Evolutionary conservation across 2,888 invertebrate genomes (phyloP), one percentile per base, ranked within the genome.

Genomic region (Zygothrica quintamaculata): DNA sequence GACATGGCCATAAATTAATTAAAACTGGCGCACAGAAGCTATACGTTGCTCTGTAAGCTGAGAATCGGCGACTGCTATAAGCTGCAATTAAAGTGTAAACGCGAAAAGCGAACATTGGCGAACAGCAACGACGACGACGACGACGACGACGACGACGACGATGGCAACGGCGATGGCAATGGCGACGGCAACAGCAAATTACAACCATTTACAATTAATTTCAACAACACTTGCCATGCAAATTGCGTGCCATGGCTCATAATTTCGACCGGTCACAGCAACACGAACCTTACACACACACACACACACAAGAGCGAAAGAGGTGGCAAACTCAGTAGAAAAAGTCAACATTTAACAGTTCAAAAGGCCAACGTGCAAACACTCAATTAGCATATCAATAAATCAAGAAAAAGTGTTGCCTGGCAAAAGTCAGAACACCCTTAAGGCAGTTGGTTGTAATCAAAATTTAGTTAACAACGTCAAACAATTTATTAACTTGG

Each of bases 311-410:
- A 5, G 5, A 22, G 18, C 18, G 5, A 5, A 22, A 5, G 18
- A 22, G 18, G 16, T 2, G n/a, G 16, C 36, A 31, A 36, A 50
- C 18, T 15, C 31, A 37, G 42, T 42, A 43, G 37, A n/a, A n/a
- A n/a, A 58, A 62, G 60, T 64, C 65, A 74, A 55, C 29, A 53
- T 42, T 22, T 36, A 65, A 67, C 53, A 65, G 68, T 71, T 62
- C 70, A 74, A 73, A 67, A 65, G 69, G 48, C 40, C 79, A 75
- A 84, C 84, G 82, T 82, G 74, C 82, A 80, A 81, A 81, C 78
- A 77, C 79, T 78, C 84, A 84, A 85, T 84, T 84, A 84, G 85
- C 84, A 85, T 84, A 84, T 84, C 84, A 85, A 85, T 84, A 84
- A 85, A 84, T 84, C 84, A 84, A 85, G 82, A 73, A 80, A 82